phyloP scores from a whole-genome alignment of 2,888 invertebrate genomes.

The Adelognathus sp. region DNA sequence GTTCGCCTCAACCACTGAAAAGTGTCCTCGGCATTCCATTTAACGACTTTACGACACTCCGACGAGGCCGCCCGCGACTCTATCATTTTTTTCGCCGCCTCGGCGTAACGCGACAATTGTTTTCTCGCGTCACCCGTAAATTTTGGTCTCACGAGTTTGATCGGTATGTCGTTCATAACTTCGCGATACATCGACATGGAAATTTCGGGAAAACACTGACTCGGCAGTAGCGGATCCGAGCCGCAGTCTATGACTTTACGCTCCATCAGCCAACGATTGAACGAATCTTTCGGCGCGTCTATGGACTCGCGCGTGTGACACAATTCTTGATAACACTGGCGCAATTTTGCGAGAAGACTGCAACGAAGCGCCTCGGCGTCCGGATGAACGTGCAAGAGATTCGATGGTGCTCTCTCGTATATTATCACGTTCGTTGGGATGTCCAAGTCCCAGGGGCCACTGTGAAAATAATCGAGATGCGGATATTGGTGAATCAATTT shows the following conservation, averaged over 20 bases:
- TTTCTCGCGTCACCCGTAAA: slow-evolving; percentile 97
- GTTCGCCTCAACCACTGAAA: slow-evolving; percentile 97
- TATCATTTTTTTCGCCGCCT: slow-evolving; percentile 98
- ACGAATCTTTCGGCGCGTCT: slow-evolving; percentile 97
- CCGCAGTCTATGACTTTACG: slow-evolving; percentile 92
- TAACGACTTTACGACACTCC: slow-evolving; percentile 97
- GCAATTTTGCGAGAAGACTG: slow-evolving; percentile 90
- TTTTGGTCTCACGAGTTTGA: slow-evolving; percentile 96
- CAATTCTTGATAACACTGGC: slow-evolving; percentile 96
- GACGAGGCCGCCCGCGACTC: slow-evolving; percentile 96
- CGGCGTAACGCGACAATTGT: slow-evolving; percentile 95
- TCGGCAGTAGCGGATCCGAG: slow-evolving; percentile 94
- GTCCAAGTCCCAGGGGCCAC: slow-evolving; percentile 97
- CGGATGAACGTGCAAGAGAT: slow-evolving; percentile 95
- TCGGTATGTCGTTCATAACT: slow-evolving; percentile 99
- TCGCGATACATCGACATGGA: slow-evolving; percentile 98
- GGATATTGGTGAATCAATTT: background rate
- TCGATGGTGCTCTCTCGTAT: slow-evolving; percentile 92
- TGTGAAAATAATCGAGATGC: slow-evolving; percentile 65
- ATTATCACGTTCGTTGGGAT: slow-evolving; percentile 95
- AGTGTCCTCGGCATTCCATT: slow-evolving; percentile 99
- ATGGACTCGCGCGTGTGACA: slow-evolving; percentile 96
- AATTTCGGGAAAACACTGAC: slow-evolving; percentile 95
- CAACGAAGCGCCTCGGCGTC: slow-evolving; percentile 95
- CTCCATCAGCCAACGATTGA: slow-evolving; percentile 98